phyloP scores from a whole-genome alignment of 2,113 vertebrate species.

The Hiodon tergisus region DNA sequence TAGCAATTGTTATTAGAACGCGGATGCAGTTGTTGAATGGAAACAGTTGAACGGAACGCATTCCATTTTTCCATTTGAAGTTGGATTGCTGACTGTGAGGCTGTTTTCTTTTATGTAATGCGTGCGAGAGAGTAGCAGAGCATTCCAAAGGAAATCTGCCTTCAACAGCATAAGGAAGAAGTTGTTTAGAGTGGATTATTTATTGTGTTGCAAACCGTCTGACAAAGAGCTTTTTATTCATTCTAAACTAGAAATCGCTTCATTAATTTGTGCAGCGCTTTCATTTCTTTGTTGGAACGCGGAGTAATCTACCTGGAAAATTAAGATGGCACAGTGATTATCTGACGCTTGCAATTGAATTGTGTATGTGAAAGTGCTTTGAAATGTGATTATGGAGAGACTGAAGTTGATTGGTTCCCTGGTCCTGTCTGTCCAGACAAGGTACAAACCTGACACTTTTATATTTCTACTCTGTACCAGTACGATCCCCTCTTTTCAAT shows the following conservation, averaged over 20 bases:
- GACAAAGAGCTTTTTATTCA: slow-evolving; percentile 13
- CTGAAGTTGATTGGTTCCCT: slow-evolving; percentile 45
- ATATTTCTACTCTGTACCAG: too few relatives aligned
- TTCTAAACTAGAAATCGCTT: slow-evolving; percentile 49
- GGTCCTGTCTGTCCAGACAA: slow-evolving; percentile 38
- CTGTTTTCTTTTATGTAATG: background rate
- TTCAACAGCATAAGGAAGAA: background rate
- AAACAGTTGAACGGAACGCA: background rate
- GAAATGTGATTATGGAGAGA: slow-evolving; percentile 60
- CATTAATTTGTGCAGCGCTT: slow-evolving; percentile 50
- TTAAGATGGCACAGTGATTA: slow-evolving; percentile 68
- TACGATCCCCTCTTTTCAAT: too few relatives aligned
- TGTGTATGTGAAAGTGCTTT: slow-evolving; percentile 58
- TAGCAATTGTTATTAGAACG: slow-evolving; percentile 18
- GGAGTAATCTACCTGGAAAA: slow-evolving; percentile 67
- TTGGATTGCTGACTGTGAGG: slow-evolving; percentile 6
- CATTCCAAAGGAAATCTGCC: background rate
- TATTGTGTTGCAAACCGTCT: background rate
- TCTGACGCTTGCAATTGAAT: slow-evolving; percentile 64
- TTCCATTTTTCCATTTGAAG: background rate
- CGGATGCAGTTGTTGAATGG: slow-evolving; percentile 26
- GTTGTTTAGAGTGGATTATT: background rate
- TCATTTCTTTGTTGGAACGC: slow-evolving; percentile 54
- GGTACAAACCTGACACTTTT: too few relatives aligned
- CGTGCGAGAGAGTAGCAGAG: background rate